phyloP scores from a whole-genome alignment of 2,113 vertebrate species.

The Ranitomeya imitator region DNA sequence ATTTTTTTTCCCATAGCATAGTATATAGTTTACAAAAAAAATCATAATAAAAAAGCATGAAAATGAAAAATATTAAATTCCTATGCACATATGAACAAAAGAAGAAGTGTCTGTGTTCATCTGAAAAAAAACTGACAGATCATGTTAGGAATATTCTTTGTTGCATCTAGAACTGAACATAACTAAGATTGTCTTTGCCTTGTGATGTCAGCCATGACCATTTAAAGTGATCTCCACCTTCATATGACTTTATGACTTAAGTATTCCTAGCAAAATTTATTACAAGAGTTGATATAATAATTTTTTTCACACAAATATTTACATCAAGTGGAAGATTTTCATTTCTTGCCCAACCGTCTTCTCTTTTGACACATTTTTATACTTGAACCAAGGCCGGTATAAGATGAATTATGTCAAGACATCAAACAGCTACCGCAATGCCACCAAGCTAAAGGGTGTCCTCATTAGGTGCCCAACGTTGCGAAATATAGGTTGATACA shows the following conservation, averaged over 20 bases:
- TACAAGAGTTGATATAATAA: not conserved
- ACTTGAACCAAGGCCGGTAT: no score
- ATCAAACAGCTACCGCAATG: no score
- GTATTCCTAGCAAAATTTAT: not conserved
- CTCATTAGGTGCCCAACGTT: no score
- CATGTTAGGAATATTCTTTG: not conserved
- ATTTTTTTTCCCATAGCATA: slow-evolving; percentile 46
- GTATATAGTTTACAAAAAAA: slow-evolving; percentile 51
- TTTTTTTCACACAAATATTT: not conserved
- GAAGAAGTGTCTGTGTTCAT: not conserved
- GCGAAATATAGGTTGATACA: no score
- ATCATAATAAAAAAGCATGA: slow-evolving; percentile 25
- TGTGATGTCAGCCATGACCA: slow-evolving; percentile 28
- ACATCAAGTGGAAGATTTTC: not conserved
- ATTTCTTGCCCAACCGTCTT: not conserved
- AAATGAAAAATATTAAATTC: slow-evolving; percentile 34
- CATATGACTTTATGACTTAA: slow-evolving; percentile 21
- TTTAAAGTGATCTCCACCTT: slow-evolving; percentile 5
- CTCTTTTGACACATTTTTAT: no score
- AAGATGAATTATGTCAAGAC: no score
- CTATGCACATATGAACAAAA: slow-evolving; percentile 31
- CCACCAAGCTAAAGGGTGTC: no score
- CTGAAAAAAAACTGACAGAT: not conserved
- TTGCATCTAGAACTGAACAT: slow-evolving; percentile 21
- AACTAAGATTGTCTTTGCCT: slow-evolving; percentile 54